Base-by-base conservation (phyloP, 1,140 invertebrate genomes). In the Aphelenchoides fujianensis region DNA sequence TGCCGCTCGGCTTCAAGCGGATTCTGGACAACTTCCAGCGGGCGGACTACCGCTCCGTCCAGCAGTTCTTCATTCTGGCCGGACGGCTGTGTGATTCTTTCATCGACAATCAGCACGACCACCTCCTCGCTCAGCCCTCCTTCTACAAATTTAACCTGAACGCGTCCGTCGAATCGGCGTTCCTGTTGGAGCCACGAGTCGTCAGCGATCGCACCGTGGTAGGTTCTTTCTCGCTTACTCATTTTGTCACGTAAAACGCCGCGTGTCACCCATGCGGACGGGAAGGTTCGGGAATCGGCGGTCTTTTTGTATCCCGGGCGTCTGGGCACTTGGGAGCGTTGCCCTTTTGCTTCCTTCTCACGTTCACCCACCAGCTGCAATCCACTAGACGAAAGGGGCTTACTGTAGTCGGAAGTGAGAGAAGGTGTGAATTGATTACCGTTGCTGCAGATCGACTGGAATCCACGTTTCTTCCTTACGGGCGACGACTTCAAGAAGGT, bases 401-500 rank as follows among this genome's bases (percentile, higher is more conserved):
- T n/a, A n/a, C n/a, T n/a, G n/a, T n/a, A n/a, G n/a, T n/a, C n/a
- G n/a, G n/a, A n/a, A n/a, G n/a, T n/a, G n/a, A n/a, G n/a, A n/a
- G n/a, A n/a, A n/a, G n/a, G n/a, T n/a, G n/a, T n/a, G n/a, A n/a
- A n/a, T n/a, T n/a, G n/a, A n/a, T n/a, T n/a, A n/a, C n/a, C n/a
- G n/a, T n/a, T n/a, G n/a, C 23, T 48, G 12, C 23, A 59, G 19
- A 59, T 59, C 19, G 55, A 59, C 23, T 59, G 55, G 55, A 59
- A 27, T 7, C 55, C 55, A 19, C 55, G 55, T 16, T 59, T 59
- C 55, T 59, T 59, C 55, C 55, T 59, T 19, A 59, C 5, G 12
- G 55, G 55, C 5, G 19, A 59, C 19, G 55, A 59, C 19, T 59
- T 59, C 34, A 59, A 59, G 55, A 59, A 59, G 34, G 55, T 59